Conservation (phyloP, 92 coral and sea anemone genomes). For the Pocillopora meandrina region DNA sequence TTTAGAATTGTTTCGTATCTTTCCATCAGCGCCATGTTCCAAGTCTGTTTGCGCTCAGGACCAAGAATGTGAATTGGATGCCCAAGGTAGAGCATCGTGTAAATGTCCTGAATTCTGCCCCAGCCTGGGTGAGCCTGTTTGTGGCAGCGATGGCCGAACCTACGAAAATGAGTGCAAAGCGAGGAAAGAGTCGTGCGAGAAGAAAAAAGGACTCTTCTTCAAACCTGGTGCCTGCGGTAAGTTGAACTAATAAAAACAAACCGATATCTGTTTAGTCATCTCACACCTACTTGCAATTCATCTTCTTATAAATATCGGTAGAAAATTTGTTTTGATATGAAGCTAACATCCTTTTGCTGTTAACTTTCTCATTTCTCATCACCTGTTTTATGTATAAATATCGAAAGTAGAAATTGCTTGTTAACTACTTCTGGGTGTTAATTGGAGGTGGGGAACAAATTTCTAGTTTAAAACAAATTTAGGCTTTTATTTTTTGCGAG, state of each 20-base stretch:
- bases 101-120: constrained; percentile 76
- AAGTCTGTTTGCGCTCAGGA: constrained; percentile 68
- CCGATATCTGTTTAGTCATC: too few species aligned
- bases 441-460: too few species aligned
- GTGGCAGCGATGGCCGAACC: constrained; percentile 91
- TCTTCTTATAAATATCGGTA: too few species aligned
- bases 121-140: constrained; percentile 74
- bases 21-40: constrained; percentile 76
- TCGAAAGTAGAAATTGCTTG: too few species aligned
- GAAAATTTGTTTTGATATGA: too few species aligned
- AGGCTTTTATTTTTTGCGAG: too few species aligned
- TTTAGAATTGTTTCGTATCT: background rate
- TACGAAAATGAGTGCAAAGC: constrained; percentile 81
- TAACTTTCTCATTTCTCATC: too few species aligned
- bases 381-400: too few species aligned
- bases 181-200: constrained; percentile 82
- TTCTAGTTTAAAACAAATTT: too few species aligned
- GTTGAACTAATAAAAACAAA: constrained; percentile 14
- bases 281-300: too few species aligned
- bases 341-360: too few species aligned
- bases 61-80: constrained; percentile 56
- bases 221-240: constrained; percentile 83
- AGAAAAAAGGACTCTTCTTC: constrained; percentile 54
- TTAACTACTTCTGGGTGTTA: too few species aligned
- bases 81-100: constrained; percentile 64